These are phyloP conservation scores for Lepus townsendii DNA, from an alignment of 2,797 vertebrate species.

Conservation along the genomic window DNA sequence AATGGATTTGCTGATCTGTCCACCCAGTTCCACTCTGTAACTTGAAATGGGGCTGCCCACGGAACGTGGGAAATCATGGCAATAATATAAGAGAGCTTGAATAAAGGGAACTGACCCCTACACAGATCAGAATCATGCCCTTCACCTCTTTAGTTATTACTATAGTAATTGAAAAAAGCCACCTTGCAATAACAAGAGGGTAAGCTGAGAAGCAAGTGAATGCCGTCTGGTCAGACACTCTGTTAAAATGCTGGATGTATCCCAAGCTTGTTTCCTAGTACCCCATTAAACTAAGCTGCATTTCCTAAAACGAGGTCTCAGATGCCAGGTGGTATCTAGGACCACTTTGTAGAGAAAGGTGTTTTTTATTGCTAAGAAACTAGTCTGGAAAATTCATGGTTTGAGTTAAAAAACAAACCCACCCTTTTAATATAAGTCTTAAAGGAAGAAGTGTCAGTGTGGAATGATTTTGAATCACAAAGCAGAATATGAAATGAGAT, in stretches of 20 bases:
- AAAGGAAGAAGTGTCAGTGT: conserved; percentile 42
- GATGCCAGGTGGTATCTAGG: conserved; percentile 35
- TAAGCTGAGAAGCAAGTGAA: conserved; percentile 28
- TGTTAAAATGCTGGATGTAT: conserved; percentile 53
- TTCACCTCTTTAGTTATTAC: conserved; percentile 41
- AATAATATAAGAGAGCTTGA: conserved; percentile 34
- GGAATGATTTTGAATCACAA: conserved; percentile 33
- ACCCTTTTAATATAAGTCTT: neutral
- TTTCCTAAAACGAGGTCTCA: conserved; percentile 61
- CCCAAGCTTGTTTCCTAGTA: conserved; percentile 36
- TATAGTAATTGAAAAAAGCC: conserved; percentile 20
- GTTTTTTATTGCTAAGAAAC: conserved; percentile 47
- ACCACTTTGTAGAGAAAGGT: conserved; percentile 47
- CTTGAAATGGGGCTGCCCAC: conserved; percentile 7
- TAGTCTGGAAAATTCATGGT: conserved; percentile 51
- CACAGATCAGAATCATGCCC: conserved; percentile 5
- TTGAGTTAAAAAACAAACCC: neutral
- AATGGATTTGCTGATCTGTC: neutral
- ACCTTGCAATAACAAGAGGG: conserved; percentile 36
- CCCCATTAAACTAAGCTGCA: conserved; percentile 55
- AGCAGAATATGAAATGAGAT: neutral
- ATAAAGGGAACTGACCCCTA: conserved; percentile 19
- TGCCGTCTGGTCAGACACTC: conserved; percentile 48
- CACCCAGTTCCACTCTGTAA: neutral
- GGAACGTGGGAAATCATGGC: neutral